Conservation (phyloP, 2,797 vertebrate species). For the Cirrhinus molitorella region DNA sequence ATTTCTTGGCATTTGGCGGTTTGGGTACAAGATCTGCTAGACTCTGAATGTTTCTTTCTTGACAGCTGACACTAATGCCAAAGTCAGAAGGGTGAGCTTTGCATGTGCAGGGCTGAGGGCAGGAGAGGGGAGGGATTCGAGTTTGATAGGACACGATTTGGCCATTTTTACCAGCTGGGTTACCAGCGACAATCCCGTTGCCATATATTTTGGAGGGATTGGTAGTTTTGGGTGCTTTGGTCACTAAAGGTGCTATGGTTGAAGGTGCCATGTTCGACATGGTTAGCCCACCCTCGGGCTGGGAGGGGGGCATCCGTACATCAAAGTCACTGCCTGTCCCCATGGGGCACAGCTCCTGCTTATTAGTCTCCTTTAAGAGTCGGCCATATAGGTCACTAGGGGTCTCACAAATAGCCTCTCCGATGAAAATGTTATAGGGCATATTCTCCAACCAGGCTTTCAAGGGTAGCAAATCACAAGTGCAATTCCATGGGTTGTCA, state of each 20-base stretch:
- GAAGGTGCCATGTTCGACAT: constrained; percentile 87
- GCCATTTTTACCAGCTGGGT: constrained; percentile 86
- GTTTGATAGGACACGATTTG: constrained; percentile 95
- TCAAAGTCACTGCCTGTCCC: constrained; percentile 95
- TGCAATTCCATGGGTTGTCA: constrained; percentile 99
- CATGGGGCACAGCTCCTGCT: constrained; percentile 96
- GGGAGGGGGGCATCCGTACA: constrained; percentile 89
- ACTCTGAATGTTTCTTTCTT: constrained; percentile 92
- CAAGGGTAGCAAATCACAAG: constrained; percentile 94
- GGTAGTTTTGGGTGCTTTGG: constrained; percentile 91
- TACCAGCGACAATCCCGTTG: constrained; percentile 94
- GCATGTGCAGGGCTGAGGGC: constrained; percentile 91
- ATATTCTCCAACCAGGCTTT: constrained; percentile 99
- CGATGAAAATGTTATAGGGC: constrained; percentile 99
- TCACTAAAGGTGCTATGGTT: constrained; percentile 83
- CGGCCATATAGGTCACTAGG: constrained; percentile 95
- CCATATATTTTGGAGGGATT: constrained; percentile 96
- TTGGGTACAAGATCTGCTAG: constrained; percentile 89
- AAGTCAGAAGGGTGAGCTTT: constrained; percentile 96
- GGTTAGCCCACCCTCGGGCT: constrained; percentile 84
- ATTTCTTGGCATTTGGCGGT: constrained; percentile 94
- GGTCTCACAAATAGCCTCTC: constrained; percentile 97
- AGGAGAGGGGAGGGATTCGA: constrained; percentile 88
- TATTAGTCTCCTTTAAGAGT: constrained; percentile 95
- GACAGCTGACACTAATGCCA: constrained; percentile 96